A percentile compares a stretch with the other conserved stretches of the same genome.
These are phyloP conservation scores for Syrista parreyssii DNA, from an alignment of 2,888 invertebrate species.

Conservation along the genomic window DNA sequence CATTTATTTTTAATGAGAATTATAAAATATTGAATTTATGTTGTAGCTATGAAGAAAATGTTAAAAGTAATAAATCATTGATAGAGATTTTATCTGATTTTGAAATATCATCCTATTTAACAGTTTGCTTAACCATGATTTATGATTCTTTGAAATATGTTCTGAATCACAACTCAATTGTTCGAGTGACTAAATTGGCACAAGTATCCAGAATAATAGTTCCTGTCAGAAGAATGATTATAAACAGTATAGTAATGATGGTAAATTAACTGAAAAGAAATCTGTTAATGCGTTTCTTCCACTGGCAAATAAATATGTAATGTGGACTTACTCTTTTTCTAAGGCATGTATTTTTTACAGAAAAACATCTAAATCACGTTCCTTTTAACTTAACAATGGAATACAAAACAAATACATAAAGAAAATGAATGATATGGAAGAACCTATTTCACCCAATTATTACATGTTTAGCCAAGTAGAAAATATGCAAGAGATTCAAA, in stretches of 20 bases:
- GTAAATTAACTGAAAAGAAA: not conserved
- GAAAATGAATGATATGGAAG: not conserved
- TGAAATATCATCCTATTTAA: too few species aligned
- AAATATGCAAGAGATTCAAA: not conserved
- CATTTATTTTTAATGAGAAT: not conserved
- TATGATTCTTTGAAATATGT: not conserved
- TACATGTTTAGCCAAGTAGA: not conserved
- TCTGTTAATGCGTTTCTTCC: not conserved
- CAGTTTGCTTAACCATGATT: too few species aligned
- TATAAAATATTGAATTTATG: too few species aligned
- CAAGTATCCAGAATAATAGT: not conserved
- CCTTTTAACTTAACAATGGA: not conserved
- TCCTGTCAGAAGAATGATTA: not conserved
- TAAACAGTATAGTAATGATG: not conserved
- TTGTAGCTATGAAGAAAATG: too few species aligned
- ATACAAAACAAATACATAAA: not conserved
- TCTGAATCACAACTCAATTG: not conserved
- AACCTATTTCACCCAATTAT: not conserved
- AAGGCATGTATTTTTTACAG: not conserved
- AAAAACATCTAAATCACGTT: not conserved
- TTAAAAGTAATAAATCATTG: too few species aligned
- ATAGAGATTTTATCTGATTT: too few species aligned
- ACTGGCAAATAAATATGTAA: not conserved
- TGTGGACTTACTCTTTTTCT: not conserved
- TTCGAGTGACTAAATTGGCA: not conserved